phyloP scores from a whole-genome alignment of 2,888 invertebrate species.

The Nephrotoma guestfalica region DNA sequence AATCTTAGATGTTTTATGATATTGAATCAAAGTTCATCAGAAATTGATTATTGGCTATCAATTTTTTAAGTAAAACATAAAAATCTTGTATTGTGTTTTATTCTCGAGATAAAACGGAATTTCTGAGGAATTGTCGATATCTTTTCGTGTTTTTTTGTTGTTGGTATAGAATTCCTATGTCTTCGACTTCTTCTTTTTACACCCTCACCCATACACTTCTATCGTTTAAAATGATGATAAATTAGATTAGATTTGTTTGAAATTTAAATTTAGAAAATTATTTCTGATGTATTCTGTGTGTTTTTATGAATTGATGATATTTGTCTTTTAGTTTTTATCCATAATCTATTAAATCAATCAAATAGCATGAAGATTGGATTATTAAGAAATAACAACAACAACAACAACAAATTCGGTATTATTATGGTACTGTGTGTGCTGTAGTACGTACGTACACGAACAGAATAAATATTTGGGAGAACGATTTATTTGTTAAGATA shows the following conservation, averaged over 20 bases:
- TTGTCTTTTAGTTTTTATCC: background rate
- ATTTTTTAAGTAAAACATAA: background rate
- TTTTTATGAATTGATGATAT: background rate
- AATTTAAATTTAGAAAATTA: background rate
- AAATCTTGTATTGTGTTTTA: background rate
- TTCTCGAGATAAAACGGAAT: background rate
- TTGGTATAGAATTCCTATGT: background rate
- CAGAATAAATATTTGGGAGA: background rate
- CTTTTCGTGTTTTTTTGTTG: background rate
- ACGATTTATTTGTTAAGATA: background rate
- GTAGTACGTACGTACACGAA: background rate
- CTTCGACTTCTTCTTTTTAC: background rate
- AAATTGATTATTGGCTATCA: conserved; percentile 4
- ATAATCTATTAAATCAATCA: background rate
- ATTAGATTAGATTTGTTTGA: background rate
- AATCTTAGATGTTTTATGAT: background rate
- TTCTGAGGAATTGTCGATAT: background rate
- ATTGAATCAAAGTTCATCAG: background rate
- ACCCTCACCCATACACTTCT: background rate
- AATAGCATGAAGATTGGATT: background rate
- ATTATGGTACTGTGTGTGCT: background rate
- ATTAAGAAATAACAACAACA: background rate
- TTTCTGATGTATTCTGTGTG: background rate
- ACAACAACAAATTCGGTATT: background rate
- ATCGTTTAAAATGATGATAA: background rate